Evolutionary conservation across 2,797 vertebrate genomes (phyloP), one percentile per base, ranked within the genome.

Genomic region (Amazonetta brasiliensis): DNA sequence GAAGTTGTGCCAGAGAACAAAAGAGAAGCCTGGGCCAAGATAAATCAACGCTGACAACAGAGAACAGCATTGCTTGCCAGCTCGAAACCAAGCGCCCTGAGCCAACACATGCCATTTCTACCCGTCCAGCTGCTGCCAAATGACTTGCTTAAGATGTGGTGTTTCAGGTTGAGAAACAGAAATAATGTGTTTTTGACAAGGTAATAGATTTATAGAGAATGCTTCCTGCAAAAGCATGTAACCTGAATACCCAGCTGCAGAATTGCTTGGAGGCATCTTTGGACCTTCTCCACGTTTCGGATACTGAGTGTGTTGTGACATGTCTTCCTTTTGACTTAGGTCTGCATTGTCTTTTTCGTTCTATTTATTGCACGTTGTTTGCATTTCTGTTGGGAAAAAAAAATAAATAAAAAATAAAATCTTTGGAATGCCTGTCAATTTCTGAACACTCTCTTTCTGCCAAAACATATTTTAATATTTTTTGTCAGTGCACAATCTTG

Each of bases 111-210:
- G 55, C 83, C 76, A 22, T 44, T 46, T 86, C 58, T 80, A 46
- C 72, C 62, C 68, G 72, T 56, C 58, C 56, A 52, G 4, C 46
- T 30, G 46, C 82, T 91, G 89, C 91, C 83, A 94, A 56, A 41
- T 33, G 25, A 71, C 60, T 93, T 77, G 81, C 78, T 96, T 96
- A 93, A 91, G 79, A 84, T 92, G 63, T 67, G 72, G 90, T n/a
- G 20, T 89, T 96, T 75, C 73, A 78, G 59, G 46, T 12, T 59
- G 30, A 87, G 89, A 67, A 84, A 30, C 35, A 84, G 69, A 78
- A 56, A 75, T 85, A 20, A 23, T 21, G 69, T 84, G 66, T 59
- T 16, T 92, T 95, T 93, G 79, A 55, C 22, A 12, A 4, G 72
- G 33, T 55, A 62, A 46, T 21, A 71, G 54, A 66, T 74, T 75